These are phyloP conservation scores for Rhopalosiphum padi DNA, from an alignment of 1,140 invertebrate genomes.

Conservation along the genomic window DNA sequence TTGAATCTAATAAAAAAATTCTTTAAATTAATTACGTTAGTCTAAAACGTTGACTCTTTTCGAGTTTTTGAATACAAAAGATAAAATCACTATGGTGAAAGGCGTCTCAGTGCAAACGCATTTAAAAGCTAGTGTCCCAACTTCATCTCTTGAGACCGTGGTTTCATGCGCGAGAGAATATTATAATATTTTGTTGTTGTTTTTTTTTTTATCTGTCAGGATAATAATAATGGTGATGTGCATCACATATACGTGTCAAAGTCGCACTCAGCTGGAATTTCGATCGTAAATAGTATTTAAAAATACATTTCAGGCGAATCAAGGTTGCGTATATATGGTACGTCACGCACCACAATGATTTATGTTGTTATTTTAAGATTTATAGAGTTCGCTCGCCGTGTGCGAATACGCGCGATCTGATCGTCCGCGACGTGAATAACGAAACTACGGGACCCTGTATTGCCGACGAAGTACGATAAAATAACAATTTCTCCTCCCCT, in stretches of 20 bases:
- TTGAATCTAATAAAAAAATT: background rate
- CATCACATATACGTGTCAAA: conserved; percentile 1
- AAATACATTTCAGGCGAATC: conserved; percentile 15
- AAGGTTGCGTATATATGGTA: background rate
- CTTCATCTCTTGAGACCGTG: background rate
- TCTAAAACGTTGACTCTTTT: background rate
- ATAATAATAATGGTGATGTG: background rate
- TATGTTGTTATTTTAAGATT: conserved; percentile 18
- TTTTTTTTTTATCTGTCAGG: background rate
- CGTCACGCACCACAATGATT: conserved; percentile 12
- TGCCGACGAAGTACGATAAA: background rate
- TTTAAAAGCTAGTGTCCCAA: background rate
- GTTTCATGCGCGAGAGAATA: background rate
- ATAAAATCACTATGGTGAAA: background rate
- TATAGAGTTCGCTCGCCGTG: background rate
- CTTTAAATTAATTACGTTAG: background rate
- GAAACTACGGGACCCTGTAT: background rate
- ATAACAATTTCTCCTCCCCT: background rate
- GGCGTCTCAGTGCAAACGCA: background rate
- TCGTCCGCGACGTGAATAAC: background rate
- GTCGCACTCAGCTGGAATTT: background rate
- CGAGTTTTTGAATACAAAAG: background rate
- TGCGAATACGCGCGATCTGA: background rate
- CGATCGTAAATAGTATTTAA: conserved; percentile 8
- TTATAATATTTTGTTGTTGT: background rate